These are phyloP conservation scores for Thermophis baileyi DNA, from an alignment of 2,113 vertebrate genomes.

Conservation along the genomic window DNA sequence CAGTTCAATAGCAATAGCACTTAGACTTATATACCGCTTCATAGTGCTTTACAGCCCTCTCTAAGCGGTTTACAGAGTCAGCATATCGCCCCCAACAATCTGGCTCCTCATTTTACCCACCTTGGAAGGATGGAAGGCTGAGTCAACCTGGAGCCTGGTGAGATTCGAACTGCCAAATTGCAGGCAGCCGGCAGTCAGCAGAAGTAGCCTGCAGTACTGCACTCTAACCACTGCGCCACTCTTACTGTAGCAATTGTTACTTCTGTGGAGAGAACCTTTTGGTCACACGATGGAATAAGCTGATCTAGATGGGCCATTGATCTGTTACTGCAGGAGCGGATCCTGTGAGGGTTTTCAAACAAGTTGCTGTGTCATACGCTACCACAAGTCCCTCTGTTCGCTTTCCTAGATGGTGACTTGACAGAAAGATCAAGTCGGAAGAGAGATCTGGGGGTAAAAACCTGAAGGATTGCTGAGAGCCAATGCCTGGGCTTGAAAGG, in stretches of 20 bases:
- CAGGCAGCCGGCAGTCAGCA: no score
- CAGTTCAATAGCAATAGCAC: not conserved
- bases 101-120: no score
- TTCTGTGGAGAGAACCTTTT: not conserved
- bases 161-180: no score
- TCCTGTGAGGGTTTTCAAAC: not conserved
- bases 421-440: not conserved
- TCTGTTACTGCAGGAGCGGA: not conserved
- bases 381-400: not conserved
- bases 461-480: not conserved
- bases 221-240: no score
- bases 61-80: no score
- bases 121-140: no score
- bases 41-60: no score
- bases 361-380: not conserved
- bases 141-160: no score
- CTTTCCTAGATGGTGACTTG: not conserved
- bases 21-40: no score
- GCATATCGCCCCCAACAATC: no score
- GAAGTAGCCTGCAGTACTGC: no score
- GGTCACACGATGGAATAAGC: not conserved
- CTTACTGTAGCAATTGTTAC: not conserved
- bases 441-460: not conserved
- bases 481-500: not conserved
- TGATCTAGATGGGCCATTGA: not conserved